Conservation (phyloP, 2,888 invertebrate genomes). For the Meta bourneti region DNA sequence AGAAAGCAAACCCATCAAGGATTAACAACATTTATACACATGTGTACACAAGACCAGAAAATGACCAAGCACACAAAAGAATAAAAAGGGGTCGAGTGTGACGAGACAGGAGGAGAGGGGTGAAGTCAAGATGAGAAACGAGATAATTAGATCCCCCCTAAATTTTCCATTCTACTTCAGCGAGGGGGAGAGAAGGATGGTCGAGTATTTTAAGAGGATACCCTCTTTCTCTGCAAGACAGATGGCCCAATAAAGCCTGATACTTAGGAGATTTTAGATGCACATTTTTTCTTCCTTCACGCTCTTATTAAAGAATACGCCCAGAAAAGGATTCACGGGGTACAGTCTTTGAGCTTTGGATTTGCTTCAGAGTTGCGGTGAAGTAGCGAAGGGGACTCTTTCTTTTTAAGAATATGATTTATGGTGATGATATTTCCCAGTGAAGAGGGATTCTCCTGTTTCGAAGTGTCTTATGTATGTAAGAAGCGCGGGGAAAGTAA, state of each 20-base stretch:
- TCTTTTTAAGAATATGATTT: slow-evolving; percentile 34
- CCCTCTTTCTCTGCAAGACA: slow-evolving; percentile 33
- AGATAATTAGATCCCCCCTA: slow-evolving; percentile 54
- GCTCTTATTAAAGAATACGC: slow-evolving; percentile 19
- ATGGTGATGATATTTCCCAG: slow-evolving; percentile 14
- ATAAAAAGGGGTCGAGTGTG: not conserved
- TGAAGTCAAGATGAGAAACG: slow-evolving; percentile 6
- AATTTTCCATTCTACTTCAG: not conserved
- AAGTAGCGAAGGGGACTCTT: not conserved
- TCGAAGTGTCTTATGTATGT: not conserved
- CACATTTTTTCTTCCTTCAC: slow-evolving; percentile 45
- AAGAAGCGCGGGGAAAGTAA: not conserved
- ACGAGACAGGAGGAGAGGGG: not conserved
- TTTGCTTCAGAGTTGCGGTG: slow-evolving; percentile 11
- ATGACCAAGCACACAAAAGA: not conserved
- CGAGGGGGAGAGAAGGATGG: not conserved
- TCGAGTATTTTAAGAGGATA: slow-evolving; percentile 46
- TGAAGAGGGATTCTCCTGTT: not conserved
- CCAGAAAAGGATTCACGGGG: slow-evolving; percentile 1
- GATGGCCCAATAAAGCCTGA: slow-evolving; percentile 62
- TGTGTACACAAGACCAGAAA: not conserved
- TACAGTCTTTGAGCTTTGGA: slow-evolving; percentile 12
- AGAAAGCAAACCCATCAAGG: no score
- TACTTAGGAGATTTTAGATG: slow-evolving; percentile 61
- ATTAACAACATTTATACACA: no score